Percentiles rank a stretch among this genome's conserved stretches.
Evolutionary conservation across 2,888 invertebrate genomes (phyloP).

Genomic region (Nephrotoma guestfalica): DNA sequence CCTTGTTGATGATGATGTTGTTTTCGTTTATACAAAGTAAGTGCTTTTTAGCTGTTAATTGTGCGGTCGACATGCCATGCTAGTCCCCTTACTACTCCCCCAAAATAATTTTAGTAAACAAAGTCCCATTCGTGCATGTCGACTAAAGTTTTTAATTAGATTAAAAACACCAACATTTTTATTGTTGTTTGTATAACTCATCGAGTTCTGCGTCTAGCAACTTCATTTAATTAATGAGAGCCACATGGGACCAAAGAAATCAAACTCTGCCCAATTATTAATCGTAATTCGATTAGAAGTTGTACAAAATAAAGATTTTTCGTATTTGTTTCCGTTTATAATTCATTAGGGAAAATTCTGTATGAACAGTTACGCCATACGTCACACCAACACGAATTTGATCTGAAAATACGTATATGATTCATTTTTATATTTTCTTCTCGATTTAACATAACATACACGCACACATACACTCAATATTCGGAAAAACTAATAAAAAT

Average conservation of each 20-base stretch:
- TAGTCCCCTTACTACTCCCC: neutral
- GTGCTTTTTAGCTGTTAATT: neutral
- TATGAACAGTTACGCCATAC: neutral
- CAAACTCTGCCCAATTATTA: neutral
- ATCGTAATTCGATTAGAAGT: neutral
- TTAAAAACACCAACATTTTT: neutral
- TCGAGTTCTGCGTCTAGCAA: neutral
- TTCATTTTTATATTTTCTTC: neutral
- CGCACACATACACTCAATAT: neutral
- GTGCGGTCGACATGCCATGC: neutral
- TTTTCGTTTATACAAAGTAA: neutral
- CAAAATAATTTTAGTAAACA: neutral
- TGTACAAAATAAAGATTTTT: neutral
- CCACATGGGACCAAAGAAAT: neutral
- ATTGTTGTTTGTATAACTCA: neutral
- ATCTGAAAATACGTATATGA: neutral
- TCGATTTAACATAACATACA: neutral
- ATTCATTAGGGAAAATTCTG: neutral
- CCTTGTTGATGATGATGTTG: neutral
- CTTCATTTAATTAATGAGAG: neutral
- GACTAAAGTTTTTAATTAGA: neutral
- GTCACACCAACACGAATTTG: neutral
- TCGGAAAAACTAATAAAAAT: neutral
- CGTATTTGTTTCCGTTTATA: neutral
- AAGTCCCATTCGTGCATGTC: neutral